Conservation (phyloP, 2,113 vertebrate species). For the Alethe castanea region DNA sequence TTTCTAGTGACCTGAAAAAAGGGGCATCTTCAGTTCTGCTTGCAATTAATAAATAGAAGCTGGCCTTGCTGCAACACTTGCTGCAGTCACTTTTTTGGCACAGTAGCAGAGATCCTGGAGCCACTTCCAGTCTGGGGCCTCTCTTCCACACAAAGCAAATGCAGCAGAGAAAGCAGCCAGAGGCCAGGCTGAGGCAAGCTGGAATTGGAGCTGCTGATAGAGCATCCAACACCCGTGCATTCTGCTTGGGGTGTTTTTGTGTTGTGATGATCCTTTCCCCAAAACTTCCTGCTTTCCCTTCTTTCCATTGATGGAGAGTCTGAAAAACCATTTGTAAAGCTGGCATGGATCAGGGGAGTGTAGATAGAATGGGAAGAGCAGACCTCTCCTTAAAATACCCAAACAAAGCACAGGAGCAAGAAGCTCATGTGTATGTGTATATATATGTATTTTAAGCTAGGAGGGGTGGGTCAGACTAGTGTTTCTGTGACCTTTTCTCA, state of each 20-base stretch:
- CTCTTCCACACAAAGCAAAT: neutral
- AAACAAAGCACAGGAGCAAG: neutral
- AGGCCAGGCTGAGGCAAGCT: neutral
- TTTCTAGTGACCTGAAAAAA: neutral
- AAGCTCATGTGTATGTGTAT: neutral
- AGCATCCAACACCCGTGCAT: neutral
- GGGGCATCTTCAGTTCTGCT: neutral
- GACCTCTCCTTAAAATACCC: neutral
- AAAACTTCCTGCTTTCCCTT: neutral
- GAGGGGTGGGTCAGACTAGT: neutral
- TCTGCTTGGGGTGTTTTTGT: neutral
- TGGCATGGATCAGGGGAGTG: neutral
- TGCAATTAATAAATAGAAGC: neutral
- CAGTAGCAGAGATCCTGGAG: neutral
- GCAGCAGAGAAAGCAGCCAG: neutral
- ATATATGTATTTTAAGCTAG: neutral
- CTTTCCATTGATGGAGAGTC: neutral
- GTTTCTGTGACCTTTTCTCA: conserved; percentile 27
- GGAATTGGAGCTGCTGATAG: neutral
- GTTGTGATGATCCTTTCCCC: neutral
- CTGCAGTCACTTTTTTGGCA: neutral
- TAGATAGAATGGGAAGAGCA: neutral
- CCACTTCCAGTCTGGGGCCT: neutral
- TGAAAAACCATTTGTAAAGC: neutral
- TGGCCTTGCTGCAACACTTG: neutral